These are phyloP conservation scores for Zoanthus gigantus DNA, from an alignment of 92 coral and sea anemone genomes.

Conservation along the genomic window DNA sequence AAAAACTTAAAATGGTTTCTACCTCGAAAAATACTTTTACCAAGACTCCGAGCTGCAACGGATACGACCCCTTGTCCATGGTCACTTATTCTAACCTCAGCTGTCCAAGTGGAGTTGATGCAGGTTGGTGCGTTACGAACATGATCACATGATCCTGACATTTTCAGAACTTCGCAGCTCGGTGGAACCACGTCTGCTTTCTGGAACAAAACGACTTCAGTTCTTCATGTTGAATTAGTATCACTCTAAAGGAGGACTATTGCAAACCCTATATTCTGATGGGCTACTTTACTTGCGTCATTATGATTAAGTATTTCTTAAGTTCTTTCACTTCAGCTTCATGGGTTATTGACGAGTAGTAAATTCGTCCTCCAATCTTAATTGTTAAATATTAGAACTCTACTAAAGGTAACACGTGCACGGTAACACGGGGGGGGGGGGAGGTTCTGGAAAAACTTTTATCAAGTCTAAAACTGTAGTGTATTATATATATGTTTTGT, in stretches of 20 bases:
- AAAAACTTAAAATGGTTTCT: neutral
- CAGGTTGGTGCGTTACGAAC: constrained; percentile 27
- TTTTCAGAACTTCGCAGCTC: constrained; percentile 30
- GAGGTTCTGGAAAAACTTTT: no score
- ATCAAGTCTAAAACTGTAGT: neutral
- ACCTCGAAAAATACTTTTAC: constrained; percentile 51
- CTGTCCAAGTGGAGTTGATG: constrained; percentile 41
- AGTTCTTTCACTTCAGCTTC: no score
- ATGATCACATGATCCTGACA: constrained; percentile 31
- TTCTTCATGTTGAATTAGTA: neutral
- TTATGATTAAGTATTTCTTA: no score
- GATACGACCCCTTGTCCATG: constrained; percentile 53
- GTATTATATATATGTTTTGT: no score
- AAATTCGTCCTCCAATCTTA: no score
- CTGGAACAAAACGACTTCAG: neutral
- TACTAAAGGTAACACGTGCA: no score
- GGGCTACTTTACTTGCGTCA: no score
- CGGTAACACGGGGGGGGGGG: no score
- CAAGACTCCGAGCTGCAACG: constrained; percentile 25
- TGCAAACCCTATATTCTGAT: no score
- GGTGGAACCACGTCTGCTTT: constrained; percentile 56
- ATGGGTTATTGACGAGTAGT: no score
- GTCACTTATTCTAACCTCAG: constrained; percentile 33
- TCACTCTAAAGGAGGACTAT: no score
- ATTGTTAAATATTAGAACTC: no score